A percentile compares a stretch with the other conserved stretches of the same genome.
phyloP scores from a whole-genome alignment of 2,113 vertebrate genomes.

The Etheostoma cragini region DNA sequence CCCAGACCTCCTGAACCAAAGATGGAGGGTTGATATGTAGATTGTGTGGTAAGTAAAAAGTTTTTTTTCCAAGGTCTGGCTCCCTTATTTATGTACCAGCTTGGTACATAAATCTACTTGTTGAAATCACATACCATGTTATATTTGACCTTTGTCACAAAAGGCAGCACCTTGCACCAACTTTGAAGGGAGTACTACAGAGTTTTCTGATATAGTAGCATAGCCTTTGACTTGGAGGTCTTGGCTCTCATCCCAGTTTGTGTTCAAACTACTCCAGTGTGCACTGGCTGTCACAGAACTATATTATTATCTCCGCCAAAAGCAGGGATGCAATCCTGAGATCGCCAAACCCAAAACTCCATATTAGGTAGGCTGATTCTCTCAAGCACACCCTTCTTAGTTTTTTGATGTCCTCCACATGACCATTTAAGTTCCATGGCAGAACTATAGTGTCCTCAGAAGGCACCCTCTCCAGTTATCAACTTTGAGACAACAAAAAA shows the following conservation, averaged over 20 bases:
- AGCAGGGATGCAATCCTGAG: neutral
- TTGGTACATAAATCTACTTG: neutral
- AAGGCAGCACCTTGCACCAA: neutral
- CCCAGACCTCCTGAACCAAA: neutral
- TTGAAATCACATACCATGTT: neutral
- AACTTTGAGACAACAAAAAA: neutral
- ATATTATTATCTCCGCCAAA: neutral
- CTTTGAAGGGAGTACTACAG: neutral
- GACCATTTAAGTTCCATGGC: neutral
- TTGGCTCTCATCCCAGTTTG: neutral
- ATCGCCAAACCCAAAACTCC: neutral
- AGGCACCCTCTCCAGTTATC: neutral
- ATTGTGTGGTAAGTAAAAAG: neutral
- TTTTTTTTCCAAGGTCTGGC: neutral
- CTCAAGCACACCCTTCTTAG: neutral
- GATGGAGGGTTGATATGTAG: neutral
- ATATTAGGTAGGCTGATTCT: neutral
- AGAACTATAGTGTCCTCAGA: neutral
- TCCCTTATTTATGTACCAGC: neutral
- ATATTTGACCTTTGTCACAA: neutral
- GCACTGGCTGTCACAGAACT: neutral
- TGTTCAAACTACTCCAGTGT: neutral
- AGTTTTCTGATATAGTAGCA: neutral
- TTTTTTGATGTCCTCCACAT: no score
- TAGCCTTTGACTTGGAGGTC: neutral